These are phyloP conservation scores for Argopecten irradians DNA, from an alignment of 1,140 invertebrate species.

Conservation along the genomic window DNA sequence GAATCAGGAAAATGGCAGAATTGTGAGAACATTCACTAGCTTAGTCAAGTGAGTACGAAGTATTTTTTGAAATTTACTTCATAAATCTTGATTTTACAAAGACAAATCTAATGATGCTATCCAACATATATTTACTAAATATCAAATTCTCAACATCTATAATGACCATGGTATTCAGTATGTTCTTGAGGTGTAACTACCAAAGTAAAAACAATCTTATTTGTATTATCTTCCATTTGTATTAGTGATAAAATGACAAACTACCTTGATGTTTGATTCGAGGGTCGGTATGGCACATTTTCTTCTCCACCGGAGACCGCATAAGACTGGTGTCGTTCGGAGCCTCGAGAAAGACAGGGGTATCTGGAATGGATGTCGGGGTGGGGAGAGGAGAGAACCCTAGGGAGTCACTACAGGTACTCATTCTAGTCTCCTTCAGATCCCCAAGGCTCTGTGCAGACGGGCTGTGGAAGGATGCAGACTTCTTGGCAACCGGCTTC, in stretches of 20 bases:
- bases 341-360: conserved; percentile 38
- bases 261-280: conserved; percentile 58
- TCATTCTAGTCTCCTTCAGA: conserved; percentile 45
- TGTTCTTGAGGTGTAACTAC: no score
- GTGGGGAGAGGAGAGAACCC: conserved; percentile 24
- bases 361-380: conserved; percentile 40
- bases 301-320: conserved; percentile 29
- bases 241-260: background rate
- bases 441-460: conserved; percentile 44
- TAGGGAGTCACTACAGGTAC: conserved; percentile 14
- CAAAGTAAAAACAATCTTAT: no score
- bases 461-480: conserved; percentile 33
- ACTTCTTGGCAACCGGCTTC: conserved; percentile 57
- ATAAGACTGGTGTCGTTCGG: conserved; percentile 20
- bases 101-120: no score
- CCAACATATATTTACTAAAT: no score
- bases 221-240: background rate
- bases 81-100: no score
- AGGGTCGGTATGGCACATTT: conserved; percentile 32
- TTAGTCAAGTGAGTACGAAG: no score
- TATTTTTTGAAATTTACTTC: no score
- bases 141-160: no score
- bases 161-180: no score
- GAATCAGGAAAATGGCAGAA: no score
- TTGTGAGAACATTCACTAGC: no score